A percentile compares a stretch with the other conserved stretches of the same genome.
These are phyloP conservation scores for Pluvialis apricaria DNA, from an alignment of 2,113 vertebrate genomes.

Conservation along the genomic window DNA sequence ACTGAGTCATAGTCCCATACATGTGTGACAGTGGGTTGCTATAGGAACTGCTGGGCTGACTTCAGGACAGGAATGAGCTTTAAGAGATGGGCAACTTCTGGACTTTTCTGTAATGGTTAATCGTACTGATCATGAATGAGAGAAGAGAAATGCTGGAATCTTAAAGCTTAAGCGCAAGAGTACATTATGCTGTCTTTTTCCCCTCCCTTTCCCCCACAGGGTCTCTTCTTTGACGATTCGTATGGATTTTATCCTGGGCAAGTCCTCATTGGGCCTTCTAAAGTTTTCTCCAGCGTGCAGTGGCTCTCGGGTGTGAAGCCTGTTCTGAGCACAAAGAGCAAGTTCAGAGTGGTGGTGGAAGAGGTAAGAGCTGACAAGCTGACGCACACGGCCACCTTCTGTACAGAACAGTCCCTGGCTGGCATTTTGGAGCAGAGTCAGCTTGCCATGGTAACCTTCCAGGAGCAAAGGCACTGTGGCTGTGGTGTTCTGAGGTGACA, in stretches of 20 bases:
- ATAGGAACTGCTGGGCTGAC: constrained; percentile 18
- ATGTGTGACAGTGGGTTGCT: neutral
- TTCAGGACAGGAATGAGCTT: neutral
- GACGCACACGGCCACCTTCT: neutral
- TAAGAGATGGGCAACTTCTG: neutral
- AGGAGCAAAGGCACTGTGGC: neutral
- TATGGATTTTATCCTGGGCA: constrained; percentile 98
- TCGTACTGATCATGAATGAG: neutral
- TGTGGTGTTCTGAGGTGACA: neutral
- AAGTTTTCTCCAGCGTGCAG: constrained; percentile 95
- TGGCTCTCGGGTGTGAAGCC: constrained; percentile 97
- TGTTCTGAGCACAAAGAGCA: constrained; percentile 97
- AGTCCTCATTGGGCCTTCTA: constrained; percentile 94
- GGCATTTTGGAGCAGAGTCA: neutral
- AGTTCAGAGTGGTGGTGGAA: constrained; percentile 96
- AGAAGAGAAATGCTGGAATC: neutral
- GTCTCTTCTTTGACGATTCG: constrained; percentile 96
- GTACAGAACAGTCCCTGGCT: neutral
- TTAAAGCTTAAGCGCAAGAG: neutral
- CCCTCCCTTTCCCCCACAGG: constrained; percentile 67
- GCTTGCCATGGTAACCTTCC: neutral
- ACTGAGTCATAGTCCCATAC: neutral
- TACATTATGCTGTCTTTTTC: neutral
- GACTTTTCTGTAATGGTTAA: neutral
- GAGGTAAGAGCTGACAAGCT: constrained; percentile 77